Percentiles rank a stretch among this genome's conserved stretches.
phyloP scores from a whole-genome alignment of 1,140 invertebrate species.

The Oppia nitens region DNA sequence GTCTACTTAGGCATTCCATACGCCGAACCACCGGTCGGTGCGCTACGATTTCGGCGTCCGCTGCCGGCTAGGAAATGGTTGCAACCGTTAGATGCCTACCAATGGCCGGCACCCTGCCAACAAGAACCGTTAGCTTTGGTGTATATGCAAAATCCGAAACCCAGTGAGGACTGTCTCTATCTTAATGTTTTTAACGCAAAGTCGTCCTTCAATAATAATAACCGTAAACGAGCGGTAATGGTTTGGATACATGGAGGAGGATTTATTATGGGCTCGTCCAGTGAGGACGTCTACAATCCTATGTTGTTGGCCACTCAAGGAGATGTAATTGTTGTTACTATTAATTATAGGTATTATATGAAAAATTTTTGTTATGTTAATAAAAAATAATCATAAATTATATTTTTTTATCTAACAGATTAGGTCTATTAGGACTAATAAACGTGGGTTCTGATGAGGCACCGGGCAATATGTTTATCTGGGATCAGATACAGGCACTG shows the following conservation, averaged over 20 bases:
- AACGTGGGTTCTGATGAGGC: neutral
- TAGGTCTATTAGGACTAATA: too few species aligned
- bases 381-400: too few species aligned
- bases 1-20: constrained; percentile 25
- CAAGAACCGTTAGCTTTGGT: neutral
- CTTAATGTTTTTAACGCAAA: constrained; percentile 27
- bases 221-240: constrained; percentile 5
- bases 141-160: neutral
- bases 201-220: neutral
- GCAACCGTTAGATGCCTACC: constrained; percentile 16
- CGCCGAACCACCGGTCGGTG: constrained; percentile 20
- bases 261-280: constrained; percentile 7
- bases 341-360: constrained; percentile 33
- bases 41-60: constrained; percentile 16
- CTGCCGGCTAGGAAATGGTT: neutral
- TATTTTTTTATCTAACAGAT: too few species aligned
- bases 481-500: constrained; percentile 1
- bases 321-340: constrained; percentile 36
- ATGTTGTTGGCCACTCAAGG: constrained; percentile 61
- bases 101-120: constrained; percentile 29
- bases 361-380: constrained; percentile 11
- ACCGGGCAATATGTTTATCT: neutral
- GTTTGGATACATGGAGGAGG: constrained; percentile 17
- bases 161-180: constrained; percentile 37
- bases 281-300: constrained; percentile 34